Percentiles rank a stretch among this genome's conserved stretches.
Conservation (phyloP, 2,113 vertebrate species). For the Nothocercus nigrocapillus region DNA sequence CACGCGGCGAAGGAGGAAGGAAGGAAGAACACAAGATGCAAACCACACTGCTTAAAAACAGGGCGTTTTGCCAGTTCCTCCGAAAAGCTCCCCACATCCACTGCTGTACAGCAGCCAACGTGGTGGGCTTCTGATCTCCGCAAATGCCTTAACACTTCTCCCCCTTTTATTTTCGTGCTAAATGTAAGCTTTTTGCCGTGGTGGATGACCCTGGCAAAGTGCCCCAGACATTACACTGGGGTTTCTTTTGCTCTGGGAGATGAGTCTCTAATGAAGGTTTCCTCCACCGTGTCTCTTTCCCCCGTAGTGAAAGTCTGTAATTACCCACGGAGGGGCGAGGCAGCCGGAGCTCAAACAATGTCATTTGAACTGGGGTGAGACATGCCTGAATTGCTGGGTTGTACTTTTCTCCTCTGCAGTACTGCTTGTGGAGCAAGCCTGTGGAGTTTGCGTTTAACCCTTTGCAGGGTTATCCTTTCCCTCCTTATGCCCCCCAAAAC, state of each 20-base stretch:
- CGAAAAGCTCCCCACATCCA: conserved; percentile 29
- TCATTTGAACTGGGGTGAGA: conserved; percentile 82
- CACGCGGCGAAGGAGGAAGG: not conserved
- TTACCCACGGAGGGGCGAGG: conserved; percentile 78
- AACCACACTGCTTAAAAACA: not conserved
- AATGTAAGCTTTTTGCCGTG: conserved; percentile 33
- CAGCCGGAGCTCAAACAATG: conserved; percentile 78
- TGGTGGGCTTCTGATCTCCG: conserved; percentile 41
- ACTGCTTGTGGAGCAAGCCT: conserved; percentile 49
- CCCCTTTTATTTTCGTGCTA: conserved; percentile 53
- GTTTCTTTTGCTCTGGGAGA: conserved; percentile 63
- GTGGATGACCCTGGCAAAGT: conserved; percentile 9
- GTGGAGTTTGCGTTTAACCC: conserved; percentile 59
- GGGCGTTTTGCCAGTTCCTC: conserved; percentile 19
- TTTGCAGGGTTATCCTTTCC: not conserved
- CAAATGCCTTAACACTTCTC: conserved; percentile 63
- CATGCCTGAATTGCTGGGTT: conserved; percentile 79
- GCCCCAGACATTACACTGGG: conserved; percentile 66
- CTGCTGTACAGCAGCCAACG: conserved; percentile 21
- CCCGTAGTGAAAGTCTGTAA: conserved; percentile 78
- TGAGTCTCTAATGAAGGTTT: conserved; percentile 80
- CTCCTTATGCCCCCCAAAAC: not conserved
- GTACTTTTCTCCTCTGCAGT: conserved; percentile 65
- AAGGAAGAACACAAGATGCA: conserved; percentile 30
- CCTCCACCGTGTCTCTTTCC: conserved; percentile 56